Conservation (phyloP, 2,113 vertebrate genomes). For the Genyomyrus donnyi region DNA sequence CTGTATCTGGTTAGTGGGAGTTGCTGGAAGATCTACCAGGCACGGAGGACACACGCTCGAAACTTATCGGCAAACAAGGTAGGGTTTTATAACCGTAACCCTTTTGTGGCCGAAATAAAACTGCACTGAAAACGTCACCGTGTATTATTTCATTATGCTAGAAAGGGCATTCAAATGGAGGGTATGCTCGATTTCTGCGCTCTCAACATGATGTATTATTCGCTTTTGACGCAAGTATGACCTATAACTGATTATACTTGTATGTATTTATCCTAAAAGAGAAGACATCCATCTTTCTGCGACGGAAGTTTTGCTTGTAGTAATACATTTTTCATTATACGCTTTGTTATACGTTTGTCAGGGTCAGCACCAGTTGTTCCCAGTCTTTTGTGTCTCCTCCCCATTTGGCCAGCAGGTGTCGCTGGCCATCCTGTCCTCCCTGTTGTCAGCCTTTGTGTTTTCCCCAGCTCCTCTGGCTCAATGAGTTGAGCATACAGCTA, state of each 20-base stretch:
- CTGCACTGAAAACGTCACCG: not conserved
- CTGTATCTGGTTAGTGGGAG: slow-evolving; percentile 48
- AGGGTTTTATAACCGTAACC: slow-evolving; percentile 17
- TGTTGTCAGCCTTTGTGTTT: too few species aligned
- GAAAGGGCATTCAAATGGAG: not conserved
- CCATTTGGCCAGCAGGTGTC: too few species aligned
- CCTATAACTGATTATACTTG: not conserved
- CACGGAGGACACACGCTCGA: slow-evolving; percentile 52
- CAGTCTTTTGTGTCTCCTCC: too few species aligned
- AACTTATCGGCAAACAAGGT: slow-evolving; percentile 63
- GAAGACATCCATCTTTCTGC: not conserved
- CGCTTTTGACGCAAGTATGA: not conserved
- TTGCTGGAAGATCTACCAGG: slow-evolving; percentile 45
- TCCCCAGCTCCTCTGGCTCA: too few species aligned
- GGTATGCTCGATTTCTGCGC: not conserved
- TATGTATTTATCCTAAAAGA: not conserved
- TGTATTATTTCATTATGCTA: not conserved
- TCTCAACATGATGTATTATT: not conserved
- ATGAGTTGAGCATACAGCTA: too few species aligned
- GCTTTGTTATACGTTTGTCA: not conserved
- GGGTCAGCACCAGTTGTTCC: too few species aligned
- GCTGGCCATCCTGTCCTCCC: too few species aligned
- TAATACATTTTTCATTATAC: not conserved
- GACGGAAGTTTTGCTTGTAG: not conserved
- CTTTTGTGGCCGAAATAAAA: not conserved